A percentile compares a stretch with the other conserved stretches of the same genome.
phyloP scores from a whole-genome alignment of 1,140 invertebrate genomes.

The Drosophila grimshawi region DNA sequence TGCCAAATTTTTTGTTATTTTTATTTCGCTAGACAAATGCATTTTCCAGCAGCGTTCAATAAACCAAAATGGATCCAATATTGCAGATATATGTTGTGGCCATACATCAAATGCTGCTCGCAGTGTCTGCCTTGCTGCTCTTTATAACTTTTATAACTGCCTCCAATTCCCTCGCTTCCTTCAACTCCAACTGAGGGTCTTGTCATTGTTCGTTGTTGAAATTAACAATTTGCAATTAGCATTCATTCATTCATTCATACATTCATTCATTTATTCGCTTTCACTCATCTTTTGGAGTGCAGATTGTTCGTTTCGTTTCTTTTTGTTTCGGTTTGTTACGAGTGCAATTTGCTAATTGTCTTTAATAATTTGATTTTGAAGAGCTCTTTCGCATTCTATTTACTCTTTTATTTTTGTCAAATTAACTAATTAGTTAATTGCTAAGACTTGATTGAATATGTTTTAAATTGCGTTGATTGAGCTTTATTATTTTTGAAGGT shows the following conservation, averaged over 20 bases:
- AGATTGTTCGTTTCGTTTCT: conserved; percentile 5
- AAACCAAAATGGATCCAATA: conserved; percentile 54
- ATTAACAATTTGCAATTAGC: conserved; percentile 63
- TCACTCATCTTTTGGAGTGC: conserved; percentile 38
- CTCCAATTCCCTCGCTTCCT: not conserved
- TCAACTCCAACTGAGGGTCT: not conserved
- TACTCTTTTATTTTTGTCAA: conserved; percentile 36
- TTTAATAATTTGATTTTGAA: conserved; percentile 33
- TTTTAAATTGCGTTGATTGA: not conserved
- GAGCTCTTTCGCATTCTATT: conserved; percentile 22
- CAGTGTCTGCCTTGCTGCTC: not conserved
- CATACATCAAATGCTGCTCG: conserved; percentile 6
- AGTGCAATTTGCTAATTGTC: conserved; percentile 55
- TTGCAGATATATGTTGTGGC: conserved; percentile 40
- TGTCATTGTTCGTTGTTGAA: conserved; percentile 29
- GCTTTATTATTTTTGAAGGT: not conserved
- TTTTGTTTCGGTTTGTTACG: conserved; percentile 13
- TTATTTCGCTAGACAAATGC: not conserved
- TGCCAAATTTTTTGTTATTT: conserved; percentile 40
- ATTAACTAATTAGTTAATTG: conserved; percentile 5
- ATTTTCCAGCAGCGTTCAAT: conserved; percentile 26
- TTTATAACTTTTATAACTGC: not conserved
- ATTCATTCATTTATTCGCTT: conserved; percentile 41
- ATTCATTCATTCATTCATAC: conserved; percentile 36
- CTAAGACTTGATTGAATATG: conserved; percentile 3